phyloP scores from a whole-genome alignment of 2,113 vertebrate species.

The Aldabrachelys gigantea region DNA sequence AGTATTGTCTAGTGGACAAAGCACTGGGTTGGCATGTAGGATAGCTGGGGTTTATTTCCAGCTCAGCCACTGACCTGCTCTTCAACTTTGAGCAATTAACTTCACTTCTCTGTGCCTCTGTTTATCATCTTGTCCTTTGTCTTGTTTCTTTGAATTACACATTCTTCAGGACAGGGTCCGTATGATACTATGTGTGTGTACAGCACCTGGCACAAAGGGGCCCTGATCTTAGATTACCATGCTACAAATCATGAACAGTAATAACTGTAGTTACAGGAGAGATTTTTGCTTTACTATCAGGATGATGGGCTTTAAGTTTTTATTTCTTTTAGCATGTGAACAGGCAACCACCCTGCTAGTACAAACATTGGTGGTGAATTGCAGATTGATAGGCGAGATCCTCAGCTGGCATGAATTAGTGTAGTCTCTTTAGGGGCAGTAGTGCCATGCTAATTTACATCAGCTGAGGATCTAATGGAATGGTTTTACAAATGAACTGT shows the following conservation, averaged over 20 bases:
- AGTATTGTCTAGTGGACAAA: not conserved
- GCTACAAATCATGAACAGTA: not conserved
- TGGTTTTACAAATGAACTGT: not conserved
- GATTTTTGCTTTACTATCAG: not conserved
- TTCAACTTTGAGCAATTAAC: not conserved
- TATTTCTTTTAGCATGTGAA: not conserved
- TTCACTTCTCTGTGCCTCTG: not conserved
- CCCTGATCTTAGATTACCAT: not conserved
- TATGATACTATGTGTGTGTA: not conserved
- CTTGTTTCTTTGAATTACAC: not conserved
- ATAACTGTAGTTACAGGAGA: not conserved
- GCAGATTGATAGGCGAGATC: slow-evolving; percentile 16
- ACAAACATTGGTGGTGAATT: slow-evolving; percentile 32
- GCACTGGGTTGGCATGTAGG: not conserved
- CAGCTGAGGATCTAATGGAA: not conserved
- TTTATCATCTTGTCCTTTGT: not conserved
- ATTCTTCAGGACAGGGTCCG: not conserved
- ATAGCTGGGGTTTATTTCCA: not conserved
- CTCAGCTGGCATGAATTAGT: not conserved
- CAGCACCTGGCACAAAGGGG: not conserved
- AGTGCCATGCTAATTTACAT: slow-evolving; percentile 15
- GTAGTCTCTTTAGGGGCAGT: slow-evolving; percentile 1
- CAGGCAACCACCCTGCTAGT: not conserved
- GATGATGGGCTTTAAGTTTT: not conserved
- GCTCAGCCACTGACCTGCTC: not conserved